Conservation (phyloP, 2,888 invertebrate species). For the Trichogramma dendrolimi region DNA sequence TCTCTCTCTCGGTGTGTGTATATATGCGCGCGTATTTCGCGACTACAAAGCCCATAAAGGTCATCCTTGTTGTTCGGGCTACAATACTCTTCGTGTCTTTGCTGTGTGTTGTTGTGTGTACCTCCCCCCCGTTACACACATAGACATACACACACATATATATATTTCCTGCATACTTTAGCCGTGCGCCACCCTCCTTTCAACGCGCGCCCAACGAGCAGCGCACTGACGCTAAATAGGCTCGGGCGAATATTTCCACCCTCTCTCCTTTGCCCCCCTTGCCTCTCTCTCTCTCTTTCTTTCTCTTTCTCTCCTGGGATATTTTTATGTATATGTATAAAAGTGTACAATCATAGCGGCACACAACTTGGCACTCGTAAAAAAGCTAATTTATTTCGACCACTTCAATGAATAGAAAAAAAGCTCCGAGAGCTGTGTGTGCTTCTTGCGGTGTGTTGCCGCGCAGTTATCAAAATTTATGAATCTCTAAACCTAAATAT, state of each 20-base stretch:
- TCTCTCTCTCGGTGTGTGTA: constrained; percentile 4
- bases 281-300: constrained; percentile 17
- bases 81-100: constrained; percentile 13
- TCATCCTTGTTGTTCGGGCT: constrained; percentile 32
- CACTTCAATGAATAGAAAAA: too few relatives aligned
- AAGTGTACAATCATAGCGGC: constrained; percentile 19
- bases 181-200: too few relatives aligned
- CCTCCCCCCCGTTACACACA: constrained; percentile 29
- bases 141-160: too few relatives aligned
- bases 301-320: background rate
- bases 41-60: constrained; percentile 38
- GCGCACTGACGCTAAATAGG: constrained; percentile 36
- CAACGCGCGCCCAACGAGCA: too few relatives aligned
- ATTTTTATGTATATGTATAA: constrained; percentile 12
- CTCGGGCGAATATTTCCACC: constrained; percentile 37
- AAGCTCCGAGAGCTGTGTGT: constrained; percentile 3
- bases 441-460: constrained; percentile 7
- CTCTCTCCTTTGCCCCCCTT: constrained; percentile 13
- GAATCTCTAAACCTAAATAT: constrained; percentile 1
- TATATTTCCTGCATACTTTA: too few relatives aligned
- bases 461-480: constrained; percentile 23
- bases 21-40: constrained; percentile 12
- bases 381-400: constrained; percentile 27
- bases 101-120: constrained; percentile 26
- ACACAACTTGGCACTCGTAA: constrained; percentile 21